Percentiles rank a stretch among this genome's conserved stretches.
Conservation (phyloP, 2,888 invertebrate species). For the Selenia dentaria region DNA sequence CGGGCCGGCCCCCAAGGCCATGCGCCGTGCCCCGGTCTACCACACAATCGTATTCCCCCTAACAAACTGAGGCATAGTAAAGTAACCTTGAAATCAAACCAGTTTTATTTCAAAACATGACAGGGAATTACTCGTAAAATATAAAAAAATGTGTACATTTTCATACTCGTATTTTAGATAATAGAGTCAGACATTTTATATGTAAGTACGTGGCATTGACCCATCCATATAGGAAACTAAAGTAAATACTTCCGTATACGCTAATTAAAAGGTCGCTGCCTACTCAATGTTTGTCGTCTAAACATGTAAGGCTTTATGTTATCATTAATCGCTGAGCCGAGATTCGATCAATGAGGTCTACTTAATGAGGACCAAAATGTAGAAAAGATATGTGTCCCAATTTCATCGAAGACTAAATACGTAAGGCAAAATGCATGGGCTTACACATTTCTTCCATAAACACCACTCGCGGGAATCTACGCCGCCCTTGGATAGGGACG, state of each 20-base stretch:
- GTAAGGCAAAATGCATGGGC: constrained; percentile 69
- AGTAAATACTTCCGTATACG: not conserved
- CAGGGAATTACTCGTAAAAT: not conserved
- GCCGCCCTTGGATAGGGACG: constrained; percentile 63
- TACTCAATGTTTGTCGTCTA: not conserved
- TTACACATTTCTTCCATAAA: constrained; percentile 72
- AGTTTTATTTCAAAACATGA: no score
- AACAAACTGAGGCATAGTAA: constrained; percentile 40
- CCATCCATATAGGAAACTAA: not conserved
- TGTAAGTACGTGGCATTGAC: constrained; percentile 5
- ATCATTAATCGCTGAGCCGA: constrained; percentile 26
- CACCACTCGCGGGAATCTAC: constrained; percentile 61
- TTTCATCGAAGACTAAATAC: constrained; percentile 7
- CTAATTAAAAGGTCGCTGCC: constrained; percentile 10
- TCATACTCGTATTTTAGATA: not conserved
- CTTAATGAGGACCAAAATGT: constrained; percentile 28
- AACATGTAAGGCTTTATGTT: constrained; percentile 3
- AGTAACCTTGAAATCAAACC: constrained; percentile 53
- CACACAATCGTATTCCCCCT: constrained; percentile 28
- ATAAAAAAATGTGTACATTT: not conserved
- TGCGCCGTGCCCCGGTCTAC: constrained; percentile 20
- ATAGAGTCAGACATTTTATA: not conserved
- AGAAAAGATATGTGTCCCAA: constrained; percentile 14
- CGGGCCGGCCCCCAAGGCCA: constrained; percentile 26
- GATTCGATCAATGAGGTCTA: constrained; percentile 39